Evolutionary conservation across 2,797 vertebrate genomes (phyloP), one percentile per base, ranked within the genome.

Genomic region (Euphonia xanthogaster): DNA sequence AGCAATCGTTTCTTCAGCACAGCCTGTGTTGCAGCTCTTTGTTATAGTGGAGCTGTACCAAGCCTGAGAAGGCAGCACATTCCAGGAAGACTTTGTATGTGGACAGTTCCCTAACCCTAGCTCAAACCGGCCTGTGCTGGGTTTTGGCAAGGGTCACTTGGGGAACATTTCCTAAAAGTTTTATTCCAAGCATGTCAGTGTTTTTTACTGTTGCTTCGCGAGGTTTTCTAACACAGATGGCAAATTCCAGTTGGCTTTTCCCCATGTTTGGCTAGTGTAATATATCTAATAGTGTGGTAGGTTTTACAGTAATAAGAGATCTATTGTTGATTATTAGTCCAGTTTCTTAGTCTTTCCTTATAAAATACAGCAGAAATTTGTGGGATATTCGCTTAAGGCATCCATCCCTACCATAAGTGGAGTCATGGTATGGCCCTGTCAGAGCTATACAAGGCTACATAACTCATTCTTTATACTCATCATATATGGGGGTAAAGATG

Each of bases 351-450:
- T 42, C 19, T 55, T 68, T 88, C 25, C 15, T 68, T 71, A 82
- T 31, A 63, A 71, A 91, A 16, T 3, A 1, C 22, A 24, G 18
- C 25, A 77, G 71, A 90, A 82, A 74, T 67, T 20, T 57, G 16
- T 75, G 58, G 35, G 39, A 78, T 7, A 24, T 72, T 20, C 74
- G 45, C 9, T 73, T 40, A 53, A 57, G 10, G 13, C 61, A 31
- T 22, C 18, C 14, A 63, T 31, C 18, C 24, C 53, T 79, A 37
- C 42, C 7, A 1, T 23, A 61, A 75, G 5, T 8, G 13, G 18
- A 48, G 3, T 15, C 0, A 0, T 47, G 39, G 28, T 35, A 28
- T 11, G 55, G 20, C 37, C 47, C 53, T 30, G n/a, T 57, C 45
- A 66, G 61, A 88, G 10, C 14, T 33, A 3, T 12, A 22, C 11